Percentiles rank a stretch among this genome's conserved stretches.
Evolutionary conservation across 1,140 invertebrate genomes (phyloP).

Genomic region (Probaryconus sp.): DNA sequence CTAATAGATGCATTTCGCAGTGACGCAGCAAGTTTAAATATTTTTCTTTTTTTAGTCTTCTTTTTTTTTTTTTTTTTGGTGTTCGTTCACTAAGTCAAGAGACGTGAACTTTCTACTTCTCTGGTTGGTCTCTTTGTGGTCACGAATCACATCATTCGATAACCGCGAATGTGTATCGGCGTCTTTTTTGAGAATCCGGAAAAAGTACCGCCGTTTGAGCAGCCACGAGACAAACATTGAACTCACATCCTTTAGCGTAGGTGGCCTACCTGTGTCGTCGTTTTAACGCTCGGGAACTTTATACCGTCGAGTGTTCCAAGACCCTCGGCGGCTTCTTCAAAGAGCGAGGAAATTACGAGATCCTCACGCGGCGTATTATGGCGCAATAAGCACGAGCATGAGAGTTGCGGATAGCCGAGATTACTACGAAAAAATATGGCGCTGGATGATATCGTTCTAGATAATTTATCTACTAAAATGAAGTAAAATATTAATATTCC

Average conservation of each 20-base stretch:
- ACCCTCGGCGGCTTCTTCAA: conserved; percentile 55
- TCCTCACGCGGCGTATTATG: conserved; percentile 28
- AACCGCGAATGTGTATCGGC: conserved; percentile 32
- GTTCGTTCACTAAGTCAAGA: conserved; percentile 45
- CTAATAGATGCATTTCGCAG: conserved; percentile 39
- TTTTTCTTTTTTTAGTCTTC: not conserved
- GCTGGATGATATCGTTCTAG: not conserved
- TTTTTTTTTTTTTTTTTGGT: not conserved
- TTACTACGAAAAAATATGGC: conserved; percentile 30
- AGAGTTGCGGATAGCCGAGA: conserved; percentile 21
- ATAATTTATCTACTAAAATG: not conserved
- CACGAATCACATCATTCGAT: conserved; percentile 13
- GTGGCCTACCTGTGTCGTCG: conserved; percentile 32
- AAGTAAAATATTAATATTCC: no score
- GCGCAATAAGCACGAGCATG: conserved; percentile 42
- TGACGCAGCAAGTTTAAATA: conserved; percentile 21
- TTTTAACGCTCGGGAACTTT: conserved; percentile 29
- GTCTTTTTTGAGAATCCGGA: conserved; percentile 62
- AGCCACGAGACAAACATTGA: conserved; percentile 68
- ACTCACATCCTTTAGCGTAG: conserved; percentile 42
- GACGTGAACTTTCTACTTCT: conserved; percentile 40
- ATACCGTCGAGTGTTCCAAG: conserved; percentile 31
- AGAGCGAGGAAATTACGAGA: conserved; percentile 50
- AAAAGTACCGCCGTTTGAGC: conserved; percentile 72
- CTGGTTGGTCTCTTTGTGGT: conserved; percentile 23